Evolutionary conservation across 92 coral and sea anemone species (phyloP).

Genomic region (Paragorgia papillata): DNA sequence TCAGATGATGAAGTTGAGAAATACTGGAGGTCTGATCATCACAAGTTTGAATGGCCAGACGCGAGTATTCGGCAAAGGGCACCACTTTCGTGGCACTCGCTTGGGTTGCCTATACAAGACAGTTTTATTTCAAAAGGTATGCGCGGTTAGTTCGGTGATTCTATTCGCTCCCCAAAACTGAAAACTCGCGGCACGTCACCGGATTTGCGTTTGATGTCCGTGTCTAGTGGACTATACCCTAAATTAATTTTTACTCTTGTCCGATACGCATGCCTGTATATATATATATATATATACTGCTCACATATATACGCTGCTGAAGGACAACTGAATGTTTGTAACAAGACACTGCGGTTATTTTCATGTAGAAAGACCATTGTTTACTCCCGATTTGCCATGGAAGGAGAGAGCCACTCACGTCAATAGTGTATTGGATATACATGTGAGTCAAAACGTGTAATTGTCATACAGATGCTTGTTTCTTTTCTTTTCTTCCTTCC

Average conservation of each 20-base stretch:
- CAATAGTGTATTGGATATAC: slow-evolving; percentile 94
- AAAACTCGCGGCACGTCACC: neutral
- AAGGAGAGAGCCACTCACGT: slow-evolving; percentile 93
- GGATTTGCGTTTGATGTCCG: too few relatives aligned
- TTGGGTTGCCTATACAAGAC: slow-evolving; percentile 80
- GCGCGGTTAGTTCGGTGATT: neutral
- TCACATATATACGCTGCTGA: too few relatives aligned
- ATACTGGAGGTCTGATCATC: slow-evolving; percentile 92
- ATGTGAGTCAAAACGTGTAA: slow-evolving; percentile 77
- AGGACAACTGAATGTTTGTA: too few relatives aligned
- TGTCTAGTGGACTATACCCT: too few relatives aligned
- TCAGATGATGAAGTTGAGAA: slow-evolving; percentile 44
- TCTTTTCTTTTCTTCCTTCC: neutral
- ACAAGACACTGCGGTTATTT: too few relatives aligned
- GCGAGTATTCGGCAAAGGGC: slow-evolving; percentile 69
- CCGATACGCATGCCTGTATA: too few relatives aligned
- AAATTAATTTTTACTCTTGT: too few relatives aligned
- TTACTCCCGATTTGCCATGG: slow-evolving; percentile 86
- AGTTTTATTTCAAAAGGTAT: slow-evolving; percentile 86
- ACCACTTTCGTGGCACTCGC: slow-evolving; percentile 94
- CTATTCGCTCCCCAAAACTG: neutral
- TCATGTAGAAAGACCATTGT: slow-evolving; percentile 67
- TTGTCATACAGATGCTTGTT: neutral
- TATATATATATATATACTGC: too few relatives aligned
- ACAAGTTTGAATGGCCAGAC: slow-evolving; percentile 92